These are phyloP conservation scores for Andinoacara biseriatus DNA, from an alignment of 2,113 vertebrate species.

Conservation along the genomic window DNA sequence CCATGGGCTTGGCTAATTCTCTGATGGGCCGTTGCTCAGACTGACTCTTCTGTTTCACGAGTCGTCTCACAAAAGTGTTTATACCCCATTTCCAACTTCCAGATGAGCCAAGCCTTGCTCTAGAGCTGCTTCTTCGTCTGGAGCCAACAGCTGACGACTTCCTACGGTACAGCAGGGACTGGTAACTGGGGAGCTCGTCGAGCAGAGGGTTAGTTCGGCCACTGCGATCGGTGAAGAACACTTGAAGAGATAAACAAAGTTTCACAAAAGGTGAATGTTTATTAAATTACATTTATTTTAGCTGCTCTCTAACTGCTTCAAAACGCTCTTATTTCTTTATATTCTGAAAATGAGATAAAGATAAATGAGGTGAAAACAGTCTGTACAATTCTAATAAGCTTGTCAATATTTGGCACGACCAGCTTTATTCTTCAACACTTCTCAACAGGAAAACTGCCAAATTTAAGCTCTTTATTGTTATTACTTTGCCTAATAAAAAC, in stretches of 20 bases:
- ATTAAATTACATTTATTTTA: background rate
- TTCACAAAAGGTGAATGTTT: background rate
- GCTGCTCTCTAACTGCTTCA: background rate
- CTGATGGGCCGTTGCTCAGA: slow-evolving; percentile 62
- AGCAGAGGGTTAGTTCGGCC: slow-evolving; percentile 80
- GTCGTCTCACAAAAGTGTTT: slow-evolving; percentile 33
- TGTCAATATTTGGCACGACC: background rate
- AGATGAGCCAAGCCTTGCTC: slow-evolving; percentile 45
- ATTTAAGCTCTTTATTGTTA: no score
- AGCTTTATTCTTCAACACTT: background rate
- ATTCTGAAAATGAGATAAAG: background rate
- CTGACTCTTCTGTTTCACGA: slow-evolving; percentile 54
- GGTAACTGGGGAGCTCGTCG: slow-evolving; percentile 93
- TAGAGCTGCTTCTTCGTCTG: slow-evolving; percentile 55
- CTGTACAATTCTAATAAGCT: no score
- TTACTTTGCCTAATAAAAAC: no score
- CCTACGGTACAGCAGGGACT: slow-evolving; percentile 82
- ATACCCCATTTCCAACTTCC: slow-evolving; percentile 55
- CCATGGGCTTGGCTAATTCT: slow-evolving; percentile 78
- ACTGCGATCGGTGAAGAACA: slow-evolving; percentile 69
- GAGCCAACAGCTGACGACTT: slow-evolving; percentile 50
- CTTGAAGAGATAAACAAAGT: slow-evolving; percentile 45
- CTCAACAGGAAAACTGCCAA: no score
- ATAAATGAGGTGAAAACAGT: background rate
- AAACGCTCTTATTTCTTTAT: background rate